Base-by-base conservation (phyloP, 2,888 invertebrate species). In the Leucophenga montana region DNA sequence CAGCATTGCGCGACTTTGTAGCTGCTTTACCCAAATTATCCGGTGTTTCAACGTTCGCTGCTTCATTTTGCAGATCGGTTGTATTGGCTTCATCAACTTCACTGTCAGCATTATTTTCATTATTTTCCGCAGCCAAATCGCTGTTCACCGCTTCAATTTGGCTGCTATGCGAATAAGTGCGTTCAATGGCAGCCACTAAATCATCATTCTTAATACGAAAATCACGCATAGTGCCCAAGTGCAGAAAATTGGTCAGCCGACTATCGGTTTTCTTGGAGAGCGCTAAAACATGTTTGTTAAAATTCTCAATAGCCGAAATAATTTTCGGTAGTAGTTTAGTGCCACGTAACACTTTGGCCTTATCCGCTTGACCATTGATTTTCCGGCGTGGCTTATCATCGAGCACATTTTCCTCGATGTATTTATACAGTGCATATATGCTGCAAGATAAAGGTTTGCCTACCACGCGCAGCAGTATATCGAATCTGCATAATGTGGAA, bases 281-380 rank as follows among this genome's bases (percentile, higher is more conserved):
- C 46, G 90, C 82, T 59, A 91, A 90, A 16, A 92, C 89, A 71
- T 89, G 90, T 79, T 91, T 91, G 71, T 91, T 90, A 75, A 93
- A 92, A 75, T 90, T 91, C 86, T 93, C 93, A 61, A 93, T 90
- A 78, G 91, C 92, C 72, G 90, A 90, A 27, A 93, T 89, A 0
- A 92, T 89, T 78, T 91, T 91, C 2, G 93, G 93, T 79, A 93
- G 91, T 31, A 90, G 86, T 77, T 90, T 90, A 0, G 92, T 92
- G 85, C 93, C 91, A 48, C 90, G 89, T 44, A 92, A 83, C 22
- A 92, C 90, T 86, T 91, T 91, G 9, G 89, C 90, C 66, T 89
- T 88, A 70, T 89, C 89, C 0, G 87, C 86, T 53, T 86, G 82
- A 0, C 88, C 85, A 73, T 90, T 89, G n/a, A 81, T 75, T 62